These are phyloP conservation scores for Epinephelus cyanopodus DNA, from an alignment of 2,113 vertebrate species.

Conservation along the genomic window DNA sequence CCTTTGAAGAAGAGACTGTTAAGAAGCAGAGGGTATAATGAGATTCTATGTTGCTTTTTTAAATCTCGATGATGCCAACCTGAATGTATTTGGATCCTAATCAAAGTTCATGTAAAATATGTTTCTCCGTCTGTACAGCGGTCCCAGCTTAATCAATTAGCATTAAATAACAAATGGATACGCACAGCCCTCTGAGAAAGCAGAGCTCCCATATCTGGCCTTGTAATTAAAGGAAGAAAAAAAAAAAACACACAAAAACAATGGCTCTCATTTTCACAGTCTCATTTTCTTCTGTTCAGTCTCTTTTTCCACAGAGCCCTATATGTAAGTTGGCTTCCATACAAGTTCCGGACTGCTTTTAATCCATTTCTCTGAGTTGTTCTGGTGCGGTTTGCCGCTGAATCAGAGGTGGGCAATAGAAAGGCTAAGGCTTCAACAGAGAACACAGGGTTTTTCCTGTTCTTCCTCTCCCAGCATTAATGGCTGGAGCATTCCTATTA, in stretches of 20 bases:
- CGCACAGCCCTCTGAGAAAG: conserved; percentile 6
- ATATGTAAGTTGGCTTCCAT: conserved; percentile 30
- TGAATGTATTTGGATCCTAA: conserved; percentile 55
- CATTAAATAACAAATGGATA: conserved; percentile 33
- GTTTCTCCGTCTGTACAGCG: background rate
- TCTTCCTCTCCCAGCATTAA: conserved; percentile 80
- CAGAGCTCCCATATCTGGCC: background rate
- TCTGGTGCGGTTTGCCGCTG: conserved; percentile 49
- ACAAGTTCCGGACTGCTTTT: conserved; percentile 44
- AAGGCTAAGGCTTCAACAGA: conserved; percentile 63
- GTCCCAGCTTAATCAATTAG: conserved; percentile 28
- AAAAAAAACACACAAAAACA: background rate
- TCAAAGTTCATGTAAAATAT: conserved; percentile 24
- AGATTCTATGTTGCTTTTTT: conserved; percentile 39
- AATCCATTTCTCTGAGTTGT: conserved; percentile 55
- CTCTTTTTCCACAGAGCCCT: conserved; percentile 2
- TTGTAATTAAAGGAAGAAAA: background rate
- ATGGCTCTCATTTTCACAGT: background rate
- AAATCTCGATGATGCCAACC: conserved; percentile 47
- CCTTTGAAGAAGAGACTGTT: conserved; percentile 29
- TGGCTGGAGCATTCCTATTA: conserved; percentile 85
- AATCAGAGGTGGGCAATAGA: conserved; percentile 70
- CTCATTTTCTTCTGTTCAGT: conserved; percentile 5
- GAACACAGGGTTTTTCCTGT: conserved; percentile 78
- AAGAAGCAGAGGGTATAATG: conserved; percentile 48